Conservation (phyloP, 2,797 vertebrate species). For the Amblyopsis hoosieri region DNA sequence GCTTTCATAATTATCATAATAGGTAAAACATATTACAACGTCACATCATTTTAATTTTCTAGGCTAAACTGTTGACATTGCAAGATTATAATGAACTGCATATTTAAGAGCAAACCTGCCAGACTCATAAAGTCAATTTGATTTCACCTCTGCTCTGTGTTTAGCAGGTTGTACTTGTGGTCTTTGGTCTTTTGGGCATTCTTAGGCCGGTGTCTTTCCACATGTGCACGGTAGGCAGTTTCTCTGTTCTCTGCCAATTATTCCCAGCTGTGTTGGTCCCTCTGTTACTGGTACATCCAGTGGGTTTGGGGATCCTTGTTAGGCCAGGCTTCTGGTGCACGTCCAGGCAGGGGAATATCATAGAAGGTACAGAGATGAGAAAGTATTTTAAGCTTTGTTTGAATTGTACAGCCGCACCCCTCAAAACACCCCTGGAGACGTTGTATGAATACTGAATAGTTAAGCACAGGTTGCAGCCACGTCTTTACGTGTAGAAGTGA, state of each 20-base stretch:
- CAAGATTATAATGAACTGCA: neutral
- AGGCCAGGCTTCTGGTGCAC: conserved; percentile 63
- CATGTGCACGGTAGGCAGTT: conserved; percentile 10
- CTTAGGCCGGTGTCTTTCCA: conserved; percentile 24
- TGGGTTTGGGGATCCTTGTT: conserved; percentile 82
- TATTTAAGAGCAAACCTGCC: neutral
- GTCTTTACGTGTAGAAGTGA: conserved; percentile 13
- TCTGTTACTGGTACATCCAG: conserved; percentile 63
- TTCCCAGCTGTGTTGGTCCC: conserved; percentile 54
- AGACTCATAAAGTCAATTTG: neutral
- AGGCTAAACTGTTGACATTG: neutral
- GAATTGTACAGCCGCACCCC: neutral
- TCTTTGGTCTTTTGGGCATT: neutral
- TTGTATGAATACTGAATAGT: neutral
- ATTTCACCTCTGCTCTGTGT: neutral
- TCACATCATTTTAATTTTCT: neutral
- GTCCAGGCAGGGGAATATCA: conserved; percentile 69
- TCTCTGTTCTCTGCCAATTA: conserved; percentile 23
- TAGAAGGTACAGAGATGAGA: conserved; percentile 16
- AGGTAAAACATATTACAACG: neutral
- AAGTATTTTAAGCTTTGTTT: conserved; percentile 4
- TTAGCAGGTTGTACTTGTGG: conserved; percentile 9
- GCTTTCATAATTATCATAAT: no score
- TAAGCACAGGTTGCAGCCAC: neutral
- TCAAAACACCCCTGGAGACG: neutral